Conservation (phyloP, 2,888 invertebrate genomes). For the Schizotus pectinicornis region DNA sequence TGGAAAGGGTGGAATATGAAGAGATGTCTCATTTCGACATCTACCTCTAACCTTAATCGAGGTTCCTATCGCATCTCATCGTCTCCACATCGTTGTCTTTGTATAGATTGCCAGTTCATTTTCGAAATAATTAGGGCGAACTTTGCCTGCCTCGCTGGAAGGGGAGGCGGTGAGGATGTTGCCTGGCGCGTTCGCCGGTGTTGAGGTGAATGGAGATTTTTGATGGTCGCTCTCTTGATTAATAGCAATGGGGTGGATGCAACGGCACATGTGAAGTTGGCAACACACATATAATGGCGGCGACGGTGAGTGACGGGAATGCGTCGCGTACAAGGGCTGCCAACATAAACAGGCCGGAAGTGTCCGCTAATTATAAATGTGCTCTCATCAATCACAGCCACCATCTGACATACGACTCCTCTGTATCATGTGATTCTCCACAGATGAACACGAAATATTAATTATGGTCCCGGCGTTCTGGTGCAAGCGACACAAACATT, state of each 20-base stretch:
- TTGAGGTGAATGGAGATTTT: too few relatives aligned
- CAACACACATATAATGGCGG: constrained; percentile 47
- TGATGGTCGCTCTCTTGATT: constrained; percentile 29
- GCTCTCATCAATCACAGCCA: constrained; percentile 58
- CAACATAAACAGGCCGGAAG: constrained; percentile 59
- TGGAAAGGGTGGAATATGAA: too few relatives aligned
- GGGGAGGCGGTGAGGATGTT: too few relatives aligned
- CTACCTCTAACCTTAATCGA: too few relatives aligned
- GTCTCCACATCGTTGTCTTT: too few relatives aligned
- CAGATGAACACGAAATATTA: constrained; percentile 38
- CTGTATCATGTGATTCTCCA: constrained; percentile 22
- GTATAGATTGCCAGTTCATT: too few relatives aligned
- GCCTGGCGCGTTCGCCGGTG: too few relatives aligned
- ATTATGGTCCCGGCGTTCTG: constrained; percentile 25
- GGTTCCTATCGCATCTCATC: too few relatives aligned
- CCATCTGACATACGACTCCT: constrained; percentile 42
- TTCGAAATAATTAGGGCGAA: too few relatives aligned
- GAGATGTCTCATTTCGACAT: too few relatives aligned
- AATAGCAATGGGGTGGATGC: constrained; percentile 38
- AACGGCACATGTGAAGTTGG: constrained; percentile 49
- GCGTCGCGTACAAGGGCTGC: constrained; percentile 51
- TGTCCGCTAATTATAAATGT: constrained; percentile 61
- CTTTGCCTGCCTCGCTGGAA: too few relatives aligned
- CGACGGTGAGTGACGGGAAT: constrained; percentile 52
- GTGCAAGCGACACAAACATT: neutral